Base-by-base conservation (phyloP, 2,797 vertebrate species). In the Micropoecilia bifurca region DNA sequence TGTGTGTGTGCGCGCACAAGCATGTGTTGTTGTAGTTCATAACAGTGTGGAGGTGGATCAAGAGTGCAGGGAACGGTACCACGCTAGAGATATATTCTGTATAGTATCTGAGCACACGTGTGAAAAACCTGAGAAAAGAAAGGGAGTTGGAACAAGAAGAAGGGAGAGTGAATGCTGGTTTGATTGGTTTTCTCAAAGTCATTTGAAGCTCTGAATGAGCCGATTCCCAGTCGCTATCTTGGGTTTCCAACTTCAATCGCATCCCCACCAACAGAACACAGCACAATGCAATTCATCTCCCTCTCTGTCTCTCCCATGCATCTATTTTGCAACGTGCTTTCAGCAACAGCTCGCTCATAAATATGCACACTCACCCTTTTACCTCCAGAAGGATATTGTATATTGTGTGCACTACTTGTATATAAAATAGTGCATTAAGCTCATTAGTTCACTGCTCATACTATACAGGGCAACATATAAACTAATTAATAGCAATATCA, bases 141-240 rank as follows among this genome's bases (percentile, higher is more conserved):
- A 30, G 69, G 41, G 47, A 16, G 63, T 74, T 16, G 12, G 53
- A 82, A 83, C 33, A 28, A 80, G 77, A 61, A 9, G 43, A 63
- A 71, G 69, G 78, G 78, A 77, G 87, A 76, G 85, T 74, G 59
- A 85, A 81, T 80, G 87, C 92, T 86, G 86, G 84, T 89, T 90
- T 89, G 92, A 93, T 93, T 92, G 91, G 87, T 92, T 94, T 92
- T 93, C 88, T 90, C 88, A 87, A 92, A 93, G 91, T 89, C 87
- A 93, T 93, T 94, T 92, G 87, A 92, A 91, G 85, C 83, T 80
- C 66, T 93, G 87, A 94, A 93, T 91, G 89, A 92, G 87, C 81
- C 92, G 90, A 94, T 94, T 90, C 90, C 89, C 80, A 85, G 77
- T 88, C 77, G 77, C 92, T 91, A 93, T 92, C 88, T 87, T 83